phyloP scores from a whole-genome alignment of 2,113 vertebrate genomes.

The Apodemus speciosus region DNA sequence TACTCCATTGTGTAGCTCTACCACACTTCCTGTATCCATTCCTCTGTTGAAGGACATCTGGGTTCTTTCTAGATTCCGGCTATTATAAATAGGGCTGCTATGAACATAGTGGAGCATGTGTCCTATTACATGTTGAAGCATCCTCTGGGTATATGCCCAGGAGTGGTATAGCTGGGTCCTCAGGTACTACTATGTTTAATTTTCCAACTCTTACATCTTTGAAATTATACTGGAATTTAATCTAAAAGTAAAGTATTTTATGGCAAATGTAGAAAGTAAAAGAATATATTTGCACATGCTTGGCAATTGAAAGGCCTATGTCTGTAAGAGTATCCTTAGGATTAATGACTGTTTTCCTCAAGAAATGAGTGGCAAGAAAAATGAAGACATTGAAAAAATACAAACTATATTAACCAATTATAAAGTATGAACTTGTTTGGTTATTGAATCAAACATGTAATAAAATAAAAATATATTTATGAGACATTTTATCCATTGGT shows the following conservation, averaged over 20 bases:
- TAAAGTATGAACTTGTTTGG: neutral
- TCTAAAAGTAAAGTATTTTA: neutral
- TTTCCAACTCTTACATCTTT: neutral
- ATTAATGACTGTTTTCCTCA: neutral
- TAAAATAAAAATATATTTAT: neutral
- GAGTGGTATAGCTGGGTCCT: too few species aligned
- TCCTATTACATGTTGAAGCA: too few species aligned
- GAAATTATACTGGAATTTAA: neutral
- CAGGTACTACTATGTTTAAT: too few species aligned
- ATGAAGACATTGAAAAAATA: neutral
- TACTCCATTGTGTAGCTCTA: too few species aligned
- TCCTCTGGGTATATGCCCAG: too few species aligned
- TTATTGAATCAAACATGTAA: neutral
- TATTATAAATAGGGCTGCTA: too few species aligned
- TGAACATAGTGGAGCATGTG: too few species aligned
- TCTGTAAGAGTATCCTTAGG: neutral
- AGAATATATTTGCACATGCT: neutral
- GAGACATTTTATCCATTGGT: neutral
- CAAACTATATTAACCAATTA: neutral
- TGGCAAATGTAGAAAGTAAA: neutral
- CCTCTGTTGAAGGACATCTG: too few species aligned
- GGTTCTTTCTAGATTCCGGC: too few species aligned
- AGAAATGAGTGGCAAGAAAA: neutral
- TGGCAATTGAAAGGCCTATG: neutral
- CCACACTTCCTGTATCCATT: too few species aligned